Percentiles rank a stretch among this genome's conserved stretches.
Evolutionary conservation across 1,140 invertebrate species (phyloP).

Genomic region (Bombyx mandarina): DNA sequence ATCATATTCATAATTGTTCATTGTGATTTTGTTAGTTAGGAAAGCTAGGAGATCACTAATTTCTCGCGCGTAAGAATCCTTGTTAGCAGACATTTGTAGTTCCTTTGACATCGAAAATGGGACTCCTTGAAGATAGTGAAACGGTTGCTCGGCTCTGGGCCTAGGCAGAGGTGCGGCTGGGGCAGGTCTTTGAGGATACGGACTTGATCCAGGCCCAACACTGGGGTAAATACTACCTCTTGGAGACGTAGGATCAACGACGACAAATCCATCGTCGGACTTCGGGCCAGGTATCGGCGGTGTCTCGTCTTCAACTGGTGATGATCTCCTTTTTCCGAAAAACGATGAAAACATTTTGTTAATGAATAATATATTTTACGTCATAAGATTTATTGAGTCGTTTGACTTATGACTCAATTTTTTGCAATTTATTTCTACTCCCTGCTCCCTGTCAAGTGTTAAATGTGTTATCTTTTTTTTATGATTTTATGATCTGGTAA

Average conservation of each 20-base stretch:
- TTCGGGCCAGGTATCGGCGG: constrained; percentile 54
- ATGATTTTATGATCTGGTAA: too few species aligned
- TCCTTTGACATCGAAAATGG: constrained; percentile 47
- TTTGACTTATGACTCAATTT: not conserved
- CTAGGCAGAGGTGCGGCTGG: constrained; percentile 29
- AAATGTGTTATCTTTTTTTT: too few species aligned
- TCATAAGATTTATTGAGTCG: not conserved
- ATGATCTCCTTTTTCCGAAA: constrained; percentile 55
- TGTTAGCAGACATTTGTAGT: constrained; percentile 46
- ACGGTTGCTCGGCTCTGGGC: constrained; percentile 28
- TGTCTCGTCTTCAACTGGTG: constrained; percentile 52
- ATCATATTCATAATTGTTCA: constrained; percentile 47
- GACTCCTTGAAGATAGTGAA: constrained; percentile 60
- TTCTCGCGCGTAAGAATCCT: constrained; percentile 43
- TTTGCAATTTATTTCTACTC: too few species aligned
- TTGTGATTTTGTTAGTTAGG: constrained; percentile 41
- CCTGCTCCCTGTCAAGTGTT: too few species aligned
- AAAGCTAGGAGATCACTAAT: constrained; percentile 48
- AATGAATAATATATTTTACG: not conserved
- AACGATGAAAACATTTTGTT: constrained; percentile 52
- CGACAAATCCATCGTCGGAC: constrained; percentile 44
- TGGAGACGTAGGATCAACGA: constrained; percentile 35
- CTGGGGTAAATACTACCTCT: constrained; percentile 40
- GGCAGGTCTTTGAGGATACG: constrained; percentile 36
- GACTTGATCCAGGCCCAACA: constrained; percentile 23